A percentile compares a stretch with the other conserved stretches of the same genome.
These are phyloP conservation scores for Antitype chi DNA, from an alignment of 2,888 invertebrate genomes.

Conservation along the genomic window DNA sequence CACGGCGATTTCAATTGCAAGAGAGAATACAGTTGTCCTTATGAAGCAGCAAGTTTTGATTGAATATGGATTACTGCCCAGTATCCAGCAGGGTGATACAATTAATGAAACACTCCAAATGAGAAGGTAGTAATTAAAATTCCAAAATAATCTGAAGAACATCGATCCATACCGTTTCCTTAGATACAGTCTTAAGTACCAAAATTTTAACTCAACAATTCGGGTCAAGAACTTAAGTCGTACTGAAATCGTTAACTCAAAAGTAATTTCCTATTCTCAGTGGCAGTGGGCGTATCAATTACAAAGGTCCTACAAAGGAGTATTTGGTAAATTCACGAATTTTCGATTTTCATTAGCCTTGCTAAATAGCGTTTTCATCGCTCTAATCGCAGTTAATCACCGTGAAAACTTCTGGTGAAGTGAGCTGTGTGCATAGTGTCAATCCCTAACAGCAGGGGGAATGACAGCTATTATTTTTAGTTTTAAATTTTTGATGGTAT, in stretches of 20 bases:
- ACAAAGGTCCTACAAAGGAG: conserved; percentile 36
- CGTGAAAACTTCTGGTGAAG: neutral
- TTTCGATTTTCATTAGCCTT: conserved; percentile 37
- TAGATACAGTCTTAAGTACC: neutral
- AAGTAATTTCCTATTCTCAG: conserved; percentile 22
- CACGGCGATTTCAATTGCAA: neutral
- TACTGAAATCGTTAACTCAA: conserved; percentile 17
- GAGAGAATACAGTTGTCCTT: no score
- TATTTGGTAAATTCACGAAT: conserved; percentile 25
- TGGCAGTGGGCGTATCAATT: conserved; percentile 39
- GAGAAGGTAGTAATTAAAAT: no score
- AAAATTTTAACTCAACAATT: conserved; percentile 8
- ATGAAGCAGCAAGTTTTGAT: neutral
- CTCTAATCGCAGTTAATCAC: neutral
- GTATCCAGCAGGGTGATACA: neutral
- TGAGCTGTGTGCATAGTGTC: neutral
- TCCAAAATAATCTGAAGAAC: neutral
- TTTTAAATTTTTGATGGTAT: no score
- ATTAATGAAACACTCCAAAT: no score
- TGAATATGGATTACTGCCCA: neutral
- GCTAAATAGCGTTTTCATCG: conserved; percentile 19
- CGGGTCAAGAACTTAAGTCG: conserved; percentile 21
- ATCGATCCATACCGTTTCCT: no score
- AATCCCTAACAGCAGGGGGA: neutral
- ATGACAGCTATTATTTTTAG: no score